These are phyloP conservation scores for Cuniculus paca DNA, from an alignment of 2,797 vertebrate species.

Conservation along the genomic window DNA sequence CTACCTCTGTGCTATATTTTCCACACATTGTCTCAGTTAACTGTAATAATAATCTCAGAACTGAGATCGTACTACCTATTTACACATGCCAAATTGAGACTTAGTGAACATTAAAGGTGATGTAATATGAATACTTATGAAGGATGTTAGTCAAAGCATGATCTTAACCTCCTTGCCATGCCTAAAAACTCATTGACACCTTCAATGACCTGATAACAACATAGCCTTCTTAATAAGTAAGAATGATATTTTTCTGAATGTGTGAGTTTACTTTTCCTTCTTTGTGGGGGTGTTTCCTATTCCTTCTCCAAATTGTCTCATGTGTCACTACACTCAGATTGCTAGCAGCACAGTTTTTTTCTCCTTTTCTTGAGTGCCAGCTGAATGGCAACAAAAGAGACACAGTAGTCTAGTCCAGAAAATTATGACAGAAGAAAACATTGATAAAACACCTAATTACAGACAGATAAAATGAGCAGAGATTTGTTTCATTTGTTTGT, in stretches of 20 bases:
- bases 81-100: neutral
- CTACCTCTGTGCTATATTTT: neutral
- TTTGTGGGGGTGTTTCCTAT: neutral
- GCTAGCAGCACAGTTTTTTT: neutral
- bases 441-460: neutral
- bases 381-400: neutral
- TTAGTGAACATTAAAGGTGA: neutral
- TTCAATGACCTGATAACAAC: neutral
- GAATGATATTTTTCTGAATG: neutral
- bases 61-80: neutral
- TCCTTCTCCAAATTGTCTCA: neutral
- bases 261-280: neutral
- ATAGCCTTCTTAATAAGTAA: neutral
- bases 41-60: neutral
- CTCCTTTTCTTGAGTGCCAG: neutral
- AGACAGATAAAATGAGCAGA: neutral
- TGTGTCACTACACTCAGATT: neutral
- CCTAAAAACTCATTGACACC: neutral
- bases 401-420: neutral
- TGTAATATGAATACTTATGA: neutral
- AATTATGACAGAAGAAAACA: neutral
- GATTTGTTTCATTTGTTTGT: neutral
- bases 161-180: neutral
- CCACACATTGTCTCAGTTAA: neutral
- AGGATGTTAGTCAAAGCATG: neutral